A percentile compares a stretch with the other conserved stretches of the same genome.
phyloP scores from a whole-genome alignment of 1,140 invertebrate genomes.

The Venturia canescens region DNA sequence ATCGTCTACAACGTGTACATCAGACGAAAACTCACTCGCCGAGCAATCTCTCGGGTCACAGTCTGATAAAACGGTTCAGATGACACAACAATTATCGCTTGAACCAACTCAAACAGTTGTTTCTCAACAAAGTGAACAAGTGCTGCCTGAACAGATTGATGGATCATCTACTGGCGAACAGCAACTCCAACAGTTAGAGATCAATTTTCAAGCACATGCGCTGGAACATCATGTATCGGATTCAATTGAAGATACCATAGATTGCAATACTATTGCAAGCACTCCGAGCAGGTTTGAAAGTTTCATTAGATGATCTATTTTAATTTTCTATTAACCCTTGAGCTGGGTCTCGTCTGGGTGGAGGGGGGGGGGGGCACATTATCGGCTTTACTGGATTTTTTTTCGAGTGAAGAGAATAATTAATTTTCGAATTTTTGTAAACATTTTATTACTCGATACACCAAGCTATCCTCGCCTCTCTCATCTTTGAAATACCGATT shows the following conservation, averaged over 20 bases:
- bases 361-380: no score
- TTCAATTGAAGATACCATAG: constrained; percentile 58
- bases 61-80: constrained; percentile 43
- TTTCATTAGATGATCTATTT: constrained; percentile 32
- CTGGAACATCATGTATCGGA: constrained; percentile 61
- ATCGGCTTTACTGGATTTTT: no score
- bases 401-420: no score
- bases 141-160: constrained; percentile 19
- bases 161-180: constrained; percentile 11
- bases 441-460: no score
- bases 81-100: neutral
- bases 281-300: constrained; percentile 64
- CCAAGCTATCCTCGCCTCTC: no score
- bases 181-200: constrained; percentile 63
- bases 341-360: no score
- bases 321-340: constrained; percentile 24
- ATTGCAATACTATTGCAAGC: constrained; percentile 63
- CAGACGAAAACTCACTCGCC: neutral
- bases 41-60: constrained; percentile 48
- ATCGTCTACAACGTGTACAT: neutral
- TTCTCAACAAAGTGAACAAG: constrained; percentile 43
- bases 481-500: no score
- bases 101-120: neutral
- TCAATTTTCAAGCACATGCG: constrained; percentile 67
- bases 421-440: no score